phyloP scores from a whole-genome alignment of 2,797 vertebrate genomes.

The Rhadinocentrus ornatus region DNA sequence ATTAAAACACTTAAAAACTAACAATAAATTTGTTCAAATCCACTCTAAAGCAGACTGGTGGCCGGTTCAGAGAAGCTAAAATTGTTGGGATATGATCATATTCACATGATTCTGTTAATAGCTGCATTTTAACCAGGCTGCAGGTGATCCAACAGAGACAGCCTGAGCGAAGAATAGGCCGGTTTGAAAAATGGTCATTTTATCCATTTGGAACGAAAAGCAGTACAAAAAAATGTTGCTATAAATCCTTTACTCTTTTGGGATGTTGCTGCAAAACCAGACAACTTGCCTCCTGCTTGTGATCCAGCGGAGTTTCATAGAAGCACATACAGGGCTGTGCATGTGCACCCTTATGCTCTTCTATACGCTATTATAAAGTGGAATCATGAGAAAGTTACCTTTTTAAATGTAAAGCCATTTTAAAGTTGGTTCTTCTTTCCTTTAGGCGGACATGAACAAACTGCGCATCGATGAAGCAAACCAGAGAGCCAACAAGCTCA shows the following conservation, averaged over 20 bases:
- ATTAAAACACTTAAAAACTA: too few species aligned
- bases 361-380: too few species aligned
- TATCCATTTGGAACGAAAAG: too few species aligned
- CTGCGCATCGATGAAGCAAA: slow-evolving; percentile 92
- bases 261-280: not conserved
- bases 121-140: too few species aligned
- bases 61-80: too few species aligned
- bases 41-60: too few species aligned
- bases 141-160: too few species aligned
- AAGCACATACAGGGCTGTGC: not conserved
- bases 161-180: too few species aligned
- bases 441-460: slow-evolving; percentile 93
- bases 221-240: not conserved
- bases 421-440: slow-evolving; percentile 23
- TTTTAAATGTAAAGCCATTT: not conserved
- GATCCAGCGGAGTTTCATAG: not conserved
- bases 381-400: not conserved
- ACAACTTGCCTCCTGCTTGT: not conserved
- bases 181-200: too few species aligned
- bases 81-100: too few species aligned
- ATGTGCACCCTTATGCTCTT: not conserved
- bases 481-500: slow-evolving; percentile 93
- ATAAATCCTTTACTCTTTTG: not conserved
- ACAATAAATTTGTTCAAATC: too few species aligned
- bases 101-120: too few species aligned